Evolutionary conservation across 1,140 invertebrate species (phyloP).

Genomic region (Mizuhopecten yessoensis): DNA sequence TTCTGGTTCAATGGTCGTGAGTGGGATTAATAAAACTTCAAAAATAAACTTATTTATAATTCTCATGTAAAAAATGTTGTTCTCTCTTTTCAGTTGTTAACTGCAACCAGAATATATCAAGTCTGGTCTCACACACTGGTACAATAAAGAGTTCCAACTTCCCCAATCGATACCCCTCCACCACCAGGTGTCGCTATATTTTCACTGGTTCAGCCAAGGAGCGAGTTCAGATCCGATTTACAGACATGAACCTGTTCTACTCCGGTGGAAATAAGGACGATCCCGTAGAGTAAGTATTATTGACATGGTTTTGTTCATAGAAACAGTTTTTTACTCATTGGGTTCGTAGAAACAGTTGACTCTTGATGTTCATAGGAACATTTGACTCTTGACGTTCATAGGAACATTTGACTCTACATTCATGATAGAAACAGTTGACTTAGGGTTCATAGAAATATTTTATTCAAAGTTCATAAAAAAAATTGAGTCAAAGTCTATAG

Average conservation of each 20-base stretch:
- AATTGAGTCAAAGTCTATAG: no score
- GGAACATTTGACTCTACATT: no score
- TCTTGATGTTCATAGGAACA: no score
- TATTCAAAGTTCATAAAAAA: no score
- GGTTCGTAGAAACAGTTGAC: no score
- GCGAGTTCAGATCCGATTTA: constrained; percentile 92
- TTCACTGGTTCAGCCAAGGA: constrained; percentile 92
- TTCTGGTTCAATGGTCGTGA: no score
- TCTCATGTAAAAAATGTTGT: background rate
- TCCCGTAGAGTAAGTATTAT: constrained; percentile 58
- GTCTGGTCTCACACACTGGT: constrained; percentile 89
- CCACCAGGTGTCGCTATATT: constrained; percentile 96
- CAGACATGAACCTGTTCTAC: constrained; percentile 63
- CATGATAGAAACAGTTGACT: no score
- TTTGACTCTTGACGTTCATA: no score
- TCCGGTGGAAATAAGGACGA: constrained; percentile 52
- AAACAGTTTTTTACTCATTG: no score
- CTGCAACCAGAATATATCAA: constrained; percentile 79
- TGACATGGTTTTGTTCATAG: no score
- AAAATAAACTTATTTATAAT: background rate
- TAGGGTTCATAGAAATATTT: no score
- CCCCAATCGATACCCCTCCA: constrained; percentile 93
- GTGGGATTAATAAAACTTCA: background rate
- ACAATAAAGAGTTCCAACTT: constrained; percentile 95
- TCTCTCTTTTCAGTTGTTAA: constrained; percentile 61